Base-by-base conservation (phyloP, 2,797 vertebrate genomes). In the Synanceia verrucosa region DNA sequence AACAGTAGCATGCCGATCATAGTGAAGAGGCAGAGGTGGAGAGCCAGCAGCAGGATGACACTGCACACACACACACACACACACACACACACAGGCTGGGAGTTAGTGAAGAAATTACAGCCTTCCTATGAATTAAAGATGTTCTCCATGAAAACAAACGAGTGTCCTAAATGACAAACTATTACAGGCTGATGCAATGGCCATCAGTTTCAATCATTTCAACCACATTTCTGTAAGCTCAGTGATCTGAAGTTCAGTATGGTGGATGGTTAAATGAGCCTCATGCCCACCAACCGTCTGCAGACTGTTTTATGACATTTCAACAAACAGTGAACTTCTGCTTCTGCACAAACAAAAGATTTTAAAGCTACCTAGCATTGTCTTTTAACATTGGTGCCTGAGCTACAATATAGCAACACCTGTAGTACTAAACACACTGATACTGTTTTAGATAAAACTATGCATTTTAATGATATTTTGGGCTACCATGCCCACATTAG, bases 1-100 rank as follows among this genome's bases (percentile, higher is more conserved):
- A 99, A 99, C 51, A 99, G 93, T 91, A 99, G 87, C 97, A 98
- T 97, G 44, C 96, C 98, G 4, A 97, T 94, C 96, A 97, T 95
- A 11, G 97, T 96, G 79, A 99, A 99, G 58, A 99, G 89, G 44
- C 94, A 95, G 71, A 99, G 94, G 70, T 99, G 98, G 23, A 98
- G 81, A 0, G 93, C 92, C 81, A 99, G 89, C 1, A 99, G 93
- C 47, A 99, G 93, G 82, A 96, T 88, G 10, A 98, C 96, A 16
- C 97, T 98, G 70, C 11, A 65, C 23, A 67, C 23, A 78, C 36
- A 69, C 33, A 60, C 29, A 64, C 13, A 59, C 12, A 63, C n/a
- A 41, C 18, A 39, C 28, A 19, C 9, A 48, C 46, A 48, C 46
- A 48, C 2, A n/a, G 39, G 8, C 1, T 46, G 18, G 16, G 21